Base-by-base conservation (phyloP, 2,113 vertebrate species). In the Calyptomena viridis region DNA sequence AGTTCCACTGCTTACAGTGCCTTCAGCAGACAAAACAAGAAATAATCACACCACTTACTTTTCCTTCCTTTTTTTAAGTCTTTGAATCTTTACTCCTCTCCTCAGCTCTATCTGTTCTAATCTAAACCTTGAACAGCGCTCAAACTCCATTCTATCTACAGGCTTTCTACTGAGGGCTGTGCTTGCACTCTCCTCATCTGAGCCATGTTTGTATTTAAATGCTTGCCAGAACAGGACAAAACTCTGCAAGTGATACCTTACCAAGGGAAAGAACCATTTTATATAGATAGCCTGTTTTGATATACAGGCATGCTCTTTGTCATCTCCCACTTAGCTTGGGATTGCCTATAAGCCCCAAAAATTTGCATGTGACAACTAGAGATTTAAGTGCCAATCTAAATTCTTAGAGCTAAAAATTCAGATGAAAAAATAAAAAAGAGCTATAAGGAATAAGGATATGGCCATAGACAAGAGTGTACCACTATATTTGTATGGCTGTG, bases 241-340 rank as follows among this genome's bases (percentile, higher is more conserved):
- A 60, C 37, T 40, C 49, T 76, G n/a, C 22, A 47, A 69, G 28
- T 21, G 1, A 52, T 15, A n/a, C 5, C 6, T 44, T 33, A 46
- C 18, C 15, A 14, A 56, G 49, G 22, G 8, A 67, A 56, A 56
- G 28, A 63, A 49, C 12, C 35, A 35, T n/a, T 66, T 44, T 67
- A 10, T 8, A n/a, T 12, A 24, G 16, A 31, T 0, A 37, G 12
- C 6, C 77, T 59, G 22, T 35, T 69, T 10, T 4, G 0, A 25
- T 37, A 55, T 0, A 21, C 15, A 18, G 16, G 17, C 8, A 22
- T 12, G 19, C 35, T 42, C 3, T 5, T 18, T 35, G 14, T n/a
- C 31, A 23, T 62, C 81, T 71, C 56, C 66, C 27, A 1, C 19
- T 62, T 60, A 37, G 6, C 15, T 37, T 58, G 13, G 33, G 7